A percentile compares a stretch with the other conserved stretches of the same genome.
phyloP scores from a whole-genome alignment of 2,888 invertebrate genomes.

The Dasypolia templi region DNA sequence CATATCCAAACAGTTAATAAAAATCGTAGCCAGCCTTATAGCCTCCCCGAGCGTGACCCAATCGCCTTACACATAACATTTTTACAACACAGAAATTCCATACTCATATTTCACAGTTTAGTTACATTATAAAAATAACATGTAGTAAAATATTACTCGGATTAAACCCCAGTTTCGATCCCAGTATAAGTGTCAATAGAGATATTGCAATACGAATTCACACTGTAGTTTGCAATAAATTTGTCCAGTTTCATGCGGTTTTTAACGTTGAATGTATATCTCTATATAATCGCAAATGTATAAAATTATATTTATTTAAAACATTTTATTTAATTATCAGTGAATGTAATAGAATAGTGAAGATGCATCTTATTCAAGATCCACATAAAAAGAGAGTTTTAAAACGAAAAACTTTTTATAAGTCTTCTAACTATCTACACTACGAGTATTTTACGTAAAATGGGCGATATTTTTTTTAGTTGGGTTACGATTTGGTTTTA shows the following conservation, averaged over 20 bases:
- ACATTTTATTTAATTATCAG: background rate
- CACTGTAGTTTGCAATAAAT: constrained; percentile 34
- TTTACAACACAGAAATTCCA: constrained; percentile 77
- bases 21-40: constrained; percentile 67
- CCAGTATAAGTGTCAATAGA: constrained; percentile 55
- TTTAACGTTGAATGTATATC: background rate
- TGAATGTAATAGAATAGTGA: too few species aligned
- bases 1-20: constrained; percentile 75
- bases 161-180: constrained; percentile 43
- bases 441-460: constrained; percentile 44
- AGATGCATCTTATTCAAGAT: background rate
- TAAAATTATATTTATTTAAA: background rate
- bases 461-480: constrained; percentile 20
- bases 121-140: constrained; percentile 78
- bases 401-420: constrained; percentile 10
- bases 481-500: constrained; percentile 48
- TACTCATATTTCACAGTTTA: constrained; percentile 76
- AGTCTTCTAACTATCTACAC: constrained; percentile 6
- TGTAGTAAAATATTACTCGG: constrained; percentile 75
- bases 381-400: background rate
- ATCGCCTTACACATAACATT: constrained; percentile 73
- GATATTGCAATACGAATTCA: constrained; percentile 46
- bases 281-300: constrained; percentile 1
- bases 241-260: constrained; percentile 19
- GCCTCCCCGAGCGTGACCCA: constrained; percentile 71